Evolutionary conservation across 2,113 vertebrate species (phyloP), one percentile per base, ranked within the genome.

Genomic region (Acrocephalus arundinaceus): DNA sequence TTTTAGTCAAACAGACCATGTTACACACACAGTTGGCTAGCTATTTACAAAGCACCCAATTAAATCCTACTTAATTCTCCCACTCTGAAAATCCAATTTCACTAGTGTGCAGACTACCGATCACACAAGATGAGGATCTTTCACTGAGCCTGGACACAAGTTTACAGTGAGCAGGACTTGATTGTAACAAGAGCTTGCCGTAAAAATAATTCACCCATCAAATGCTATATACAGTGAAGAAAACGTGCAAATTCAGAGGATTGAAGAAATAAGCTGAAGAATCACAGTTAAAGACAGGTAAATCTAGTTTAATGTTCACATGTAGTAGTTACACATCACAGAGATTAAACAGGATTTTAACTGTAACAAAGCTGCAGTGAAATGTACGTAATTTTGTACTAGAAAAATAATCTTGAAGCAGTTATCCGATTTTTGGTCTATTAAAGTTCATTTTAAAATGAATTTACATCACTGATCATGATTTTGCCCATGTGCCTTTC

Each of bases 221-320:
- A 85, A 81, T 4, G 16, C 35, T 43, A 66, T 0, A 0, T 7
- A 85, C 3, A 46, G 49, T 3, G 9, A 70, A 63, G 24, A 49
- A 24, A 93, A 93, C 10, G 68, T 59, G 77, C 68, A 94, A 57
- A 90, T 66, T 79, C 79, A 77, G 54, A 91, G 89, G 74, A 94
- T 41, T 96, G 89, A 98, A 98, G 94, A 97, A 98, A 98, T 78
- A 96, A 98, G 97, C 96, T 96, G 97, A 97, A 97, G 96, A 98
- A 97, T 97, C 97, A 98, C 96, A 94, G 95, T 97, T 97, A 88
- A 96, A 98, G 96, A 97, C 98, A 98, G 93, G 94, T 97, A 97
- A 97, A 97, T 98, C 98, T 98, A 98, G 97, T 98, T 98, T 98
- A 98, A 98, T 98, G 96, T 96, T 98, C 97, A 98, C 98, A 98